These are phyloP conservation scores for Drosophila kanapiae DNA, from an alignment of 1,140 invertebrate species.

Conservation along the genomic window DNA sequence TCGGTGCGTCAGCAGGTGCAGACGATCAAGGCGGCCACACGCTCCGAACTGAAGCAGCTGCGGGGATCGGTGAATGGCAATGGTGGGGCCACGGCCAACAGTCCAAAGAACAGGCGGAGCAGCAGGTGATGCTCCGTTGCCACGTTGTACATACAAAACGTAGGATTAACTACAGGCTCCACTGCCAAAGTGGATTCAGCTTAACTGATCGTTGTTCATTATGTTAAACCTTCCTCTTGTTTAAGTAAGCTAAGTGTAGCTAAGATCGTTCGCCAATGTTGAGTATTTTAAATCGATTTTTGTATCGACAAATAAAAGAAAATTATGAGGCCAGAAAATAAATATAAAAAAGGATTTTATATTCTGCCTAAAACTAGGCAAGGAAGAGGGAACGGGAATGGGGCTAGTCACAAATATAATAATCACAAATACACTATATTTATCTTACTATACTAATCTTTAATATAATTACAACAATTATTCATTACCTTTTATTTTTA, in stretches of 20 bases:
- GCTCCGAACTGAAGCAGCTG: constrained; percentile 73
- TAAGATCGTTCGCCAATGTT: constrained; percentile 25
- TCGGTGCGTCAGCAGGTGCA: constrained; percentile 72
- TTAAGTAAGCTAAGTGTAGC: constrained; percentile 19
- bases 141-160: constrained; percentile 61
- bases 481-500: too few species aligned
- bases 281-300: constrained; percentile 63
- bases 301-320: constrained; percentile 50
- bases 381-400: too few species aligned
- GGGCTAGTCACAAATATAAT: too few species aligned
- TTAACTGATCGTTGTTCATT: constrained; percentile 64
- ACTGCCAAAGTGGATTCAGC: constrained; percentile 5
- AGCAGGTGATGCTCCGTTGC: constrained; percentile 67
- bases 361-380: too few species aligned
- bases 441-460: too few species aligned
- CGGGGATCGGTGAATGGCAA: constrained; percentile 39
- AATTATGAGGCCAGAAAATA: constrained; percentile 10
- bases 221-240: constrained; percentile 33
- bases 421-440: too few species aligned
- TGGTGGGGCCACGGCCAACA: constrained; percentile 14
- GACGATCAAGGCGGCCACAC: constrained; percentile 67
- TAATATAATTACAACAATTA: too few species aligned
- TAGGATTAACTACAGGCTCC: constrained; percentile 34
- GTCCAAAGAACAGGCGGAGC: constrained; percentile 51
- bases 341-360: too few species aligned